These are phyloP conservation scores for Hesperophylax magnus DNA, from an alignment of 1,140 invertebrate genomes.

Conservation along the genomic window DNA sequence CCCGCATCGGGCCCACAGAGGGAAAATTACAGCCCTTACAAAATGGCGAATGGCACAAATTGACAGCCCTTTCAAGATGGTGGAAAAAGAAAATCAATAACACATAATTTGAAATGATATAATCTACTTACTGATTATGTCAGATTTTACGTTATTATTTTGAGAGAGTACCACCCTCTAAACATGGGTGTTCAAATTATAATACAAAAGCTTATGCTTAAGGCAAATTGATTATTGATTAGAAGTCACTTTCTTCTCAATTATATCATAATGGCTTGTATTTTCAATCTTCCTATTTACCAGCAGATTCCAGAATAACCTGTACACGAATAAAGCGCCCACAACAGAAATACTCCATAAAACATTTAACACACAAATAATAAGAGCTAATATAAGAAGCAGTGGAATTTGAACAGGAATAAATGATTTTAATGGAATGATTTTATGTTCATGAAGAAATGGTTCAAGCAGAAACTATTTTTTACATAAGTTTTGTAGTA, in stretches of 20 bases:
- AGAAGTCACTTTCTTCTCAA: no score
- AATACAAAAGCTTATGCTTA: no score
- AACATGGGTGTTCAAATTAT: no score
- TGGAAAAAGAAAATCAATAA: slow-evolving; percentile 1
- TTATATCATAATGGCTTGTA: background rate
- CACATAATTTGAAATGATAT: no score
- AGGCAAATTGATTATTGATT: no score
- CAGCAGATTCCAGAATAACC: slow-evolving; percentile 29
- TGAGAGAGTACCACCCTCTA: no score
- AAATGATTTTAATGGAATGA: background rate
- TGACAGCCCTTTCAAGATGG: slow-evolving; percentile 19
- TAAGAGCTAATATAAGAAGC: background rate
- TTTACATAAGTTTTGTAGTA: no score
- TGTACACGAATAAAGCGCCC: slow-evolving; percentile 17
- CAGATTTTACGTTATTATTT: no score
- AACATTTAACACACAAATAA: background rate
- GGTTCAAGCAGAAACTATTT: no score
- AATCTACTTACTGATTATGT: no score
- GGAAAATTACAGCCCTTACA: slow-evolving; percentile 25
- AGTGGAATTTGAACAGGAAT: background rate
- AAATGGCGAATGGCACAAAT: slow-evolving; percentile 18
- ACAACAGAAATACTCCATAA: slow-evolving; percentile 13
- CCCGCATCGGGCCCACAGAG: slow-evolving; percentile 56
- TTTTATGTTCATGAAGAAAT: background rate
- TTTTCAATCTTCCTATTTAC: background rate